A percentile compares a stretch with the other conserved stretches of the same genome.
These are phyloP conservation scores for Dermochelys coriacea DNA, from an alignment of 2,797 vertebrate species.

Conservation along the genomic window DNA sequence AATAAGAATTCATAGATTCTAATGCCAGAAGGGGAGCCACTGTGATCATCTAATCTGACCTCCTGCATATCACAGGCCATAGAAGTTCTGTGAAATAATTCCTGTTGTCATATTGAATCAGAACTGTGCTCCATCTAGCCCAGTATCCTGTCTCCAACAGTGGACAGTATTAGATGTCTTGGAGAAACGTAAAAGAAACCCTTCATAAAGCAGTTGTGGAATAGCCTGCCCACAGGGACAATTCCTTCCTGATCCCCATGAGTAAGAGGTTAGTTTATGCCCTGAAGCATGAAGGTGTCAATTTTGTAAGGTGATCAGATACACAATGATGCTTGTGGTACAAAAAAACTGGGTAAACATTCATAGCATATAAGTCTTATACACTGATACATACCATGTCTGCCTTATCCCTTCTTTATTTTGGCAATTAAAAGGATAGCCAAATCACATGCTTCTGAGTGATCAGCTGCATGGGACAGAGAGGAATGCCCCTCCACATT, in stretches of 20 bases:
- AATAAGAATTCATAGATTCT: not conserved
- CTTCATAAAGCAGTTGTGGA: fast-evolving
- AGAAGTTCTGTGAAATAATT: not conserved
- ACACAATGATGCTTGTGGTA: not conserved
- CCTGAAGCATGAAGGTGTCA: not conserved
- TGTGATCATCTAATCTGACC: not conserved
- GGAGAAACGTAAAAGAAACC: not conserved
- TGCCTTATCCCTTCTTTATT: not conserved
- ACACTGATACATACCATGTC: not conserved
- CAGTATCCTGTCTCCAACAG: not conserved
- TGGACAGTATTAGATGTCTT: fast-evolving
- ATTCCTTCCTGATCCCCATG: not conserved
- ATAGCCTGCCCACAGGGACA: not conserved
- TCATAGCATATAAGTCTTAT: fast-evolving
- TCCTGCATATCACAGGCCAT: not conserved
- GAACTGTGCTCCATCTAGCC: not conserved
- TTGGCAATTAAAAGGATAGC: not conserved
- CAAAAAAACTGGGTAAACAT: not conserved
- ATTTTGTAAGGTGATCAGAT: not conserved
- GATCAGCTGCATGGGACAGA: not conserved
- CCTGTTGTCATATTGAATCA: not conserved
- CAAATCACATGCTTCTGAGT: not conserved
- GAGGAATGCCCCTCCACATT: not conserved
- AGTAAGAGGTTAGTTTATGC: not conserved
- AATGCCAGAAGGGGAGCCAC: not conserved